Percentiles rank a stretch among this genome's conserved stretches.
These are phyloP conservation scores for Frieseomelitta varia DNA, from an alignment of 1,140 invertebrate species.

Conservation along the genomic window DNA sequence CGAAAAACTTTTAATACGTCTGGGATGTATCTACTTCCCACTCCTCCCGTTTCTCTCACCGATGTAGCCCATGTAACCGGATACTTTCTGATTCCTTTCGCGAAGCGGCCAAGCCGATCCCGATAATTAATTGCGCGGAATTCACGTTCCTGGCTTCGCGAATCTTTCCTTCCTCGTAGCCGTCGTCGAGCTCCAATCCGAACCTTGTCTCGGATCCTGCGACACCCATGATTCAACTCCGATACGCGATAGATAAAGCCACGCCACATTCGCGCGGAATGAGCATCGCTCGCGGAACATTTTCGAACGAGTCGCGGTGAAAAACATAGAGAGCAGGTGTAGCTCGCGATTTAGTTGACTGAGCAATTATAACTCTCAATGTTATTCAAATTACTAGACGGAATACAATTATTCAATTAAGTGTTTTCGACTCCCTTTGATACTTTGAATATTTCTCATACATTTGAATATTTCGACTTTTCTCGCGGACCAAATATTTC, in stretches of 20 bases:
- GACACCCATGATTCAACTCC: slow-evolving; percentile 27
- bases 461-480: no score
- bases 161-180: slow-evolving; percentile 51
- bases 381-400: no score
- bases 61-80: slow-evolving; percentile 67
- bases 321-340: no score
- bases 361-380: no score
- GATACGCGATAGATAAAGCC: slow-evolving; percentile 21
- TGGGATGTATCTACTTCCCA: slow-evolving; percentile 18
- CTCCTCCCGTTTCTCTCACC: slow-evolving; percentile 1
- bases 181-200: neutral
- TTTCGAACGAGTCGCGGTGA: neutral
- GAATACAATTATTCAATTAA: no score
- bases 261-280: slow-evolving; percentile 14
- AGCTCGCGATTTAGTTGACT: no score
- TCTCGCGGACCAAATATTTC: no score
- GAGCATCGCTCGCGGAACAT: neutral
- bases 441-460: no score
- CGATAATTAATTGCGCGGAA: slow-evolving; percentile 76
- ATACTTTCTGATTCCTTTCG: slow-evolving; percentile 69
- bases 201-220: neutral
- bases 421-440: no score
- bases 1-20: slow-evolving; percentile 33
- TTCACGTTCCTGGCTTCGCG: slow-evolving; percentile 60
- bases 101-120: slow-evolving; percentile 59